Percentiles rank a stretch among this genome's conserved stretches.
Evolutionary conservation across 2,888 invertebrate genomes (phyloP).

Genomic region (Patella caerulea): DNA sequence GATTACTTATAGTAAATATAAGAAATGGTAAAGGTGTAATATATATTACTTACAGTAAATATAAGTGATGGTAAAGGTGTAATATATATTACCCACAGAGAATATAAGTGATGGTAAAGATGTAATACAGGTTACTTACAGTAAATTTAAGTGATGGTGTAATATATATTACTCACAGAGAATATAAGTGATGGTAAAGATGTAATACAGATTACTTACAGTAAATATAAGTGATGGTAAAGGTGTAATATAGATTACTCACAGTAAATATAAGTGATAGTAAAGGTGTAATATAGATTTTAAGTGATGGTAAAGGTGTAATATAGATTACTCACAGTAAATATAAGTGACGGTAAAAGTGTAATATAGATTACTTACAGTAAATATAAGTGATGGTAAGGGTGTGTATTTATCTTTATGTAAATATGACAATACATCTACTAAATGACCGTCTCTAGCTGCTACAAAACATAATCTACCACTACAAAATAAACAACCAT

Average conservation of each 20-base stretch:
- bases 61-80: conserved; percentile 34
- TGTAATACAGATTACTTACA: conserved; percentile 33
- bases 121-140: conserved; percentile 41
- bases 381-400: conserved; percentile 46
- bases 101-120: conserved; percentile 48
- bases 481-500: conserved; percentile 63
- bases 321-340: conserved; percentile 42
- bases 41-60: too few species aligned
- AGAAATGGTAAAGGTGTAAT: too few species aligned
- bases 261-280: conserved; percentile 50
- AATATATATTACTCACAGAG: conserved; percentile 39
- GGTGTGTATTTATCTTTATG: conserved; percentile 46
- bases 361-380: conserved; percentile 43
- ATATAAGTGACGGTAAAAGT: conserved; percentile 46
- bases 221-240: conserved; percentile 47
- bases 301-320: conserved; percentile 48
- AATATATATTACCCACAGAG: conserved; percentile 39
- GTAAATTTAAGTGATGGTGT: conserved; percentile 51
- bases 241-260: conserved; percentile 33
- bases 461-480: conserved; percentile 71
- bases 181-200: conserved; percentile 45
- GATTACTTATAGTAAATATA: too few species aligned
- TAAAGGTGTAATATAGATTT: conserved; percentile 38
- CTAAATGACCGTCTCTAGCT: conserved; percentile 51
- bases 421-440: conserved; percentile 44